Base-by-base conservation (phyloP, 1,140 invertebrate genomes). In the Drosophila lowei region DNA sequence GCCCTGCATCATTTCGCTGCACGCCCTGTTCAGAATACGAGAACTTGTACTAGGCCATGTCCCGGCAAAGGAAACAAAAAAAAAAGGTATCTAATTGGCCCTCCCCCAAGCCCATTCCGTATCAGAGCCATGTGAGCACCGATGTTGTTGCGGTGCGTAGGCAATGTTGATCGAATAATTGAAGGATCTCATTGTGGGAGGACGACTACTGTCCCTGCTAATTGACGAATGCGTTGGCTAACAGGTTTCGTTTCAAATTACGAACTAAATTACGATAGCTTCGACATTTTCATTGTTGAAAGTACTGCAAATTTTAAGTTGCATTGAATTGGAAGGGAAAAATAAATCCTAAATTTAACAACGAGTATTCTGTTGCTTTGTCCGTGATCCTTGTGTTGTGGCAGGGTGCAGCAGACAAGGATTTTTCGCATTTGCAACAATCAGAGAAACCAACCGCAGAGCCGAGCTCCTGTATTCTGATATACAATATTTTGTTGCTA, bases 1-100 rank as follows among this genome's bases (percentile, higher is more conserved):
- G 56, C 72, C 67, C 41, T 76, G 72, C 56, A 76, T 76, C 63
- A 76, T 75, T 75, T 74, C 16, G 30, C 50, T 59, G 58, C 43
- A 53, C 53, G 41, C 41, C 11, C 30, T 72, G 55, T 71, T 47
- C 53, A 28, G 48, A 44, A 34, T 59, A 52, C 52, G 42, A 44
- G 25, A 49, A 52, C 52, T 50, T 15, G 25, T 43, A 38, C 15
- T 43, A 41, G 23, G 34, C 64, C 44, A 15, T 57, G 50, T 70
- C 52, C 64, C 34, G 52, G 18, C 44, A 42, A 57, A 49, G 44
- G 28, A 34, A 42, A 1, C 9, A 13, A 13, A 38, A 38, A 38
- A 38, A 42, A 42, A 34, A 25, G 23, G 16, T 66, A 42, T 47
- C 66, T 68, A 68, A 57, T 70, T 68, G 50, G 43, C 23, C 49